Evolutionary conservation across 2,113 vertebrate genomes (phyloP), one percentile per base, ranked within the genome.

Genomic region (Fulica atra): DNA sequence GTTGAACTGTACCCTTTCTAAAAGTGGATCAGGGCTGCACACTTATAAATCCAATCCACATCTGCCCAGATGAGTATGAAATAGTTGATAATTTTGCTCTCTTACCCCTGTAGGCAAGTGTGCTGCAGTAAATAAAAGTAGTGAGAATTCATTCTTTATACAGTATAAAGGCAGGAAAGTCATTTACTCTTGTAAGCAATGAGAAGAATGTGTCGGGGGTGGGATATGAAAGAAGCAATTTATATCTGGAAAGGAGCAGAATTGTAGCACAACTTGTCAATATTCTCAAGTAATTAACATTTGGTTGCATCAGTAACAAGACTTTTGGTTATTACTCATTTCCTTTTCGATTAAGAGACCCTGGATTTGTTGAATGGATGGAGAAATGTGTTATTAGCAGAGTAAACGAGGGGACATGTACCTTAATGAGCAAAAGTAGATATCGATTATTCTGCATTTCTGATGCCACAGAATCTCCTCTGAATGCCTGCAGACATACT

Each of bases 231-330:
- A 73, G 89, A 35, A 69, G 66, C 59, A 80, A 51, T 63, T 46
- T 36, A 57, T 85, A 68, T 66, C 74, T 83, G 66, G 51, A 87
- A 92, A 46, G 81, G 82, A 72, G 65, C 40, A 51, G 65, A 74
- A 87, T 66, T 70, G 61, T 78, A 87, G 57, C 56, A 65, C 57
- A 92, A 53, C 65, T 91, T 91, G 74, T 95, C 78, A 73, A 60
- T 94, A 68, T 83, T 88, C 72, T 81, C 26, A 2, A 68, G 36
- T 78, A 96, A 94, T 96, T 93, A 97, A 94, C 79, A 61, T 90
- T 90, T 84, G 42, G 51, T 86, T 90, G 71, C 76, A 78, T 92
- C 76, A 86, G 51, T 82, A 53, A 73, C 59, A 84, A 50, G 48
- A 54, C 64, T 86, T 70, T 29, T 42, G 53, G 64, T 92, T 96